Conservation (phyloP, 1,140 invertebrate genomes). For the Drosophila busckii region DNA sequence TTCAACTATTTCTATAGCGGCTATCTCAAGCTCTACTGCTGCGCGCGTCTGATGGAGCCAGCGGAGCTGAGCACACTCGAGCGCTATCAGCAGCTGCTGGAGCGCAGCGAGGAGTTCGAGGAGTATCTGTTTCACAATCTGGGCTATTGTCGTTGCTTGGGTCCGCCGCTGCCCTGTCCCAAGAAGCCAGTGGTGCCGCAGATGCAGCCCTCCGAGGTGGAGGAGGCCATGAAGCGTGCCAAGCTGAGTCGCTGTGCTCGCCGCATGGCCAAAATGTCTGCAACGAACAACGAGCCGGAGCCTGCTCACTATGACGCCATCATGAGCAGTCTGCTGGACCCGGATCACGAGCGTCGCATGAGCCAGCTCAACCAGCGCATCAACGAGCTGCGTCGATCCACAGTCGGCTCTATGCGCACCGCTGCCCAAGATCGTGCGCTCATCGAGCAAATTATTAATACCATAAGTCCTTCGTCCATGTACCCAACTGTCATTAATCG, state of each 20-base stretch:
- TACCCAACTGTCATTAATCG: too few relatives aligned
- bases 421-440: background rate
- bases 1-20: constrained; percentile 51
- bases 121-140: constrained; percentile 56
- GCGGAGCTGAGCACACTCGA: constrained; percentile 32
- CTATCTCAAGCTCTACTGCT: constrained; percentile 46
- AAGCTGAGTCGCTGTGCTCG: constrained; percentile 2
- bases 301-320: too few relatives aligned
- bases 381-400: background rate
- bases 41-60: constrained; percentile 46
- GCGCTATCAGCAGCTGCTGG: constrained; percentile 36
- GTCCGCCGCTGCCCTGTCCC: constrained; percentile 1
- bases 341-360: too few relatives aligned
- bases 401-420: too few relatives aligned
- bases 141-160: constrained; percentile 54
- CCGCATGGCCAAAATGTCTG: constrained; percentile 5
- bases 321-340: constrained; percentile 2
- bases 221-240: background rate
- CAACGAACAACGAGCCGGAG: too few relatives aligned
- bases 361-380: too few relatives aligned
- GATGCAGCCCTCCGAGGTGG: background rate
- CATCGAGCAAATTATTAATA: constrained; percentile 17
- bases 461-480: constrained; percentile 14
- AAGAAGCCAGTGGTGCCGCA: too few relatives aligned
- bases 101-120: constrained; percentile 54